Evolutionary conservation across 2,113 vertebrate genomes (phyloP), one percentile per base, ranked within the genome.

Genomic region (Gambusia affinis): DNA sequence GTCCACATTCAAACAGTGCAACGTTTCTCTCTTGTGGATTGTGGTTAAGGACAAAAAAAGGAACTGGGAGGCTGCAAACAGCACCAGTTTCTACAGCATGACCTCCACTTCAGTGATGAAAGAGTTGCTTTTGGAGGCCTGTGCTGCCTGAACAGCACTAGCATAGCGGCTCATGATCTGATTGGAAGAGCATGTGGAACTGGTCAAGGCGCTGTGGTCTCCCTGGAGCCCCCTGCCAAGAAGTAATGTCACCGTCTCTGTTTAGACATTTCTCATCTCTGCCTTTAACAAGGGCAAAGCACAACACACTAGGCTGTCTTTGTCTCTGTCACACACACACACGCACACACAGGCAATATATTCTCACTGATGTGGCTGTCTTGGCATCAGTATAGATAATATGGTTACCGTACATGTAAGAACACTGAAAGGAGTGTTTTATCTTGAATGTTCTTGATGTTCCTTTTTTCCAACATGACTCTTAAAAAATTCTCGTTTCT

Each of bases 241-340:
- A 80, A 83, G 76, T 92, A 89, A 91, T 89, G 90, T 91, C 91
- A 91, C 82, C 78, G 60, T 87, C 70, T 84, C 83, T 87, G 85
- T 85, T 86, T 79, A 79, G 85, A 87, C 74, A 78, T 81, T 83
- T 85, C 82, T 85, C 86, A 65, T 89, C 86, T 80, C 85, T 88
- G 31, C 61, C 76, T 75, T 79, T 63, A 79, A 88, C 87, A 87
- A 85, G 83, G 88, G 73, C 82, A 44, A 22, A 74, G 73, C 80
- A 81, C 73, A 57, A 57, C 51, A 42, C 72, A 42, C 74, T 67
- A 72, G 63, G 75, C 63, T 39, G 67, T 62, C 72, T 81, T 84
- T 76, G 72, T 84, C 76, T 84, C 60, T 42, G 47, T 60, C 70
- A 61, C 80, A 68, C 73, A 71, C 61, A 76, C 63, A 73, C 35